Percentiles rank a stretch among this genome's conserved stretches.
Evolutionary conservation across 2,797 vertebrate species (phyloP).

Genomic region (Protosalanx chinensis): DNA sequence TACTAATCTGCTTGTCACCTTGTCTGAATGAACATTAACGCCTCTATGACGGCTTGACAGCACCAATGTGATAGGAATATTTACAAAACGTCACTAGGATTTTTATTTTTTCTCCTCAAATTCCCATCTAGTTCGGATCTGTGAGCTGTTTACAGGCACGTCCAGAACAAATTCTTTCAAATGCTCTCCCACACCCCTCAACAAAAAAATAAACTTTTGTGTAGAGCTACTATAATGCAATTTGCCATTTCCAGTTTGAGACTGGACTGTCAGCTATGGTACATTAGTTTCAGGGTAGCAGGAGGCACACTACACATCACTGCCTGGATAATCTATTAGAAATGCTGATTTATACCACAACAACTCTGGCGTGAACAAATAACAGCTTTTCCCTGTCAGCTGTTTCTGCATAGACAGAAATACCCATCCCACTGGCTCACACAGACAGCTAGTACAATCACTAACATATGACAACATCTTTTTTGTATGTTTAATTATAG

Average conservation of each 20-base stretch:
- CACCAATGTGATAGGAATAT: neutral
- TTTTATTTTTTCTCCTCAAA: neutral
- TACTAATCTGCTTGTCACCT: neutral
- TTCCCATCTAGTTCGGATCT: neutral
- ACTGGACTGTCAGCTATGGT: slow-evolving; percentile 42
- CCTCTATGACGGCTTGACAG: neutral
- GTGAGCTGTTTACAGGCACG: neutral
- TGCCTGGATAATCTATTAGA: slow-evolving; percentile 51
- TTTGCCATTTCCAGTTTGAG: slow-evolving; percentile 34
- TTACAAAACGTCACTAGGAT: neutral
- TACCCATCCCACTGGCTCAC: slow-evolving; percentile 31
- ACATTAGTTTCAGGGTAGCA: slow-evolving; percentile 44
- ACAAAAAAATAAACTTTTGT: neutral
- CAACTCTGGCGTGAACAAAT: slow-evolving; percentile 42
- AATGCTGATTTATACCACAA: slow-evolving; percentile 43
- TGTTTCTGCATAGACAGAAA: slow-evolving; percentile 32
- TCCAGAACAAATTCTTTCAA: too few relatives aligned
- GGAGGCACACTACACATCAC: slow-evolving; percentile 41
- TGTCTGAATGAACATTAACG: too few relatives aligned
- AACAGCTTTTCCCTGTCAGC: slow-evolving; percentile 32
- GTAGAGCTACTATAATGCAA: slow-evolving; percentile 19
- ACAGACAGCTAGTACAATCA: slow-evolving; percentile 39
- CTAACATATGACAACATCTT: slow-evolving; percentile 32
- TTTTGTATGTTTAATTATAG: slow-evolving; percentile 52
- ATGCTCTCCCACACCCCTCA: neutral